Conservation (phyloP, 2,888 invertebrate species). For the Aquatica leii region DNA sequence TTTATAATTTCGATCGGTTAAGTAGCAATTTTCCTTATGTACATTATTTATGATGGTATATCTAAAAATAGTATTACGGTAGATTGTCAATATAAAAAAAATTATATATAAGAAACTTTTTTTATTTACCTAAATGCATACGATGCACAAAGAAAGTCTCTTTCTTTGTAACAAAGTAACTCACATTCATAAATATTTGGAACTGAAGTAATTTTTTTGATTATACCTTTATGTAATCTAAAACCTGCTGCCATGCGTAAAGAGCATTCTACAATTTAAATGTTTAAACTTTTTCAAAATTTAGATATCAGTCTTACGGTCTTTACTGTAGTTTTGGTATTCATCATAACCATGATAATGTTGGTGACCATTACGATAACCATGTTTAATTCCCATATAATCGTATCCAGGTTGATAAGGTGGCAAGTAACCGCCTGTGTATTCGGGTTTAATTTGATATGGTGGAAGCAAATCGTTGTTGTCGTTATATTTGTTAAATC, state of each 20-base stretch:
- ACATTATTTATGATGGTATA: slow-evolving; percentile 63
- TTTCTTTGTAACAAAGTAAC: slow-evolving; percentile 74
- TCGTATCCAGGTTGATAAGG: slow-evolving; percentile 21
- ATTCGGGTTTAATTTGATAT: slow-evolving; percentile 19
- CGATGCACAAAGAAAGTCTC: slow-evolving; percentile 76
- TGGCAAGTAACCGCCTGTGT: slow-evolving; percentile 21
- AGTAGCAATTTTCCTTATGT: slow-evolving; percentile 77
- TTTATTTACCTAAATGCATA: slow-evolving; percentile 74
- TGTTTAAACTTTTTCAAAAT: not conserved
- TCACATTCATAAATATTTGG: slow-evolving; percentile 81
- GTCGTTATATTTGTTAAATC: slow-evolving; percentile 38
- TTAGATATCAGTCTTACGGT: slow-evolving; percentile 47
- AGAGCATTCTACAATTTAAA: slow-evolving; percentile 70
- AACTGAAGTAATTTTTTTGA: slow-evolving; percentile 71
- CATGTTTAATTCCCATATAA: slow-evolving; percentile 20
- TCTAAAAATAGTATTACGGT: slow-evolving; percentile 45
- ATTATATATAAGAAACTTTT: not conserved
- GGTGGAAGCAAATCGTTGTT: slow-evolving; percentile 17
- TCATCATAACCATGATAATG: slow-evolving; percentile 43
- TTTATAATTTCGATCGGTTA: slow-evolving; percentile 75
- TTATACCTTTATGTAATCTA: slow-evolving; percentile 72
- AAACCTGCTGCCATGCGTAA: slow-evolving; percentile 79
- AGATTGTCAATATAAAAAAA: not conserved
- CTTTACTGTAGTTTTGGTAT: slow-evolving; percentile 51
- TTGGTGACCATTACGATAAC: slow-evolving; percentile 19